A percentile compares a stretch with the other conserved stretches of the same genome.
phyloP scores from a whole-genome alignment of 2,797 vertebrate species.

The Pipistrellus pygmaeus region DNA sequence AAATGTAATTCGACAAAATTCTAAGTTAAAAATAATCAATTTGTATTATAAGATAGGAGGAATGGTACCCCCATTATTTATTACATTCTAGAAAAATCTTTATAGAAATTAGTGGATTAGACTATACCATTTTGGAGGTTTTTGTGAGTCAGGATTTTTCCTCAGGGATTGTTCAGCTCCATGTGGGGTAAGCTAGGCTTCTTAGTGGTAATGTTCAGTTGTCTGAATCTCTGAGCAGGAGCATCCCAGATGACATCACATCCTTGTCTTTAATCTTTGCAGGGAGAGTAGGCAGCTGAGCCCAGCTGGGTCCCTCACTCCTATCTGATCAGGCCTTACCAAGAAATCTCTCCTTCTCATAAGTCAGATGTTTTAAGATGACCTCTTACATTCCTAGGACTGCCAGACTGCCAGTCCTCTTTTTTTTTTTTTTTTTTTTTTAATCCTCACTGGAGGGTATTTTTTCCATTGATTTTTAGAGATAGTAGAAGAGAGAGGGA shows the following conservation, averaged over 20 bases:
- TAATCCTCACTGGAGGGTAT: too few relatives aligned
- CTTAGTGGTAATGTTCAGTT: accelerated
- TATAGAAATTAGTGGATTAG: neutral
- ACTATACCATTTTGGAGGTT: neutral
- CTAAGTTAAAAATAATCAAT: neutral
- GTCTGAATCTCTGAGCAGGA: neutral
- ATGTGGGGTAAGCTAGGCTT: accelerated
- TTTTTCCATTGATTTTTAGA: too few relatives aligned
- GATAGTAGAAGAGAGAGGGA: too few relatives aligned
- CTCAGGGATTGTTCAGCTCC: neutral
- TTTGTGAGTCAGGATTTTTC: neutral
- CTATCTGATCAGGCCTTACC: accelerated
- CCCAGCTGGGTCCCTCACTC: accelerated
- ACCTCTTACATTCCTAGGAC: neutral
- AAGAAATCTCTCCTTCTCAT: neutral
- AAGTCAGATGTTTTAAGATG: neutral
- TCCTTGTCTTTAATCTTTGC: accelerated
- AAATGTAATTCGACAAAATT: neutral
- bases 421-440: too few relatives aligned
- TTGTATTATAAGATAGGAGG: neutral
- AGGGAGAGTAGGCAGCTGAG: too few relatives aligned
- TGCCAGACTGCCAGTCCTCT: neutral
- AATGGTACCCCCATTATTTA: neutral
- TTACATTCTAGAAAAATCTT: neutral
- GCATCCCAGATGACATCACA: neutral